A percentile compares a stretch with the other conserved stretches of the same genome.
Conservation (phyloP, 2,113 vertebrate genomes). For the Labeo catla region DNA sequence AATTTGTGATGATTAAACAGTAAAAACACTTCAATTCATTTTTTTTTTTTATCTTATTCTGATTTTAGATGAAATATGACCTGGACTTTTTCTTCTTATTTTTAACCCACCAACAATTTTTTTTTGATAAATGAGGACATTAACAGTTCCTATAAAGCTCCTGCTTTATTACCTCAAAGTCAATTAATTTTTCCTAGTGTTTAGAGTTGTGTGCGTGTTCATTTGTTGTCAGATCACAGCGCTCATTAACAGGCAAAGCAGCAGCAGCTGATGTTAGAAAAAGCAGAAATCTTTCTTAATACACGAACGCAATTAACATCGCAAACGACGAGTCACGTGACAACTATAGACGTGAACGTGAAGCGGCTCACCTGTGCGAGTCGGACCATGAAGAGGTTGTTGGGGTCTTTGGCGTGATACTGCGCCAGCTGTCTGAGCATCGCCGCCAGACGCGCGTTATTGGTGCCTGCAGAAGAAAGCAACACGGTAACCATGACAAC, state of each 20-base stretch:
- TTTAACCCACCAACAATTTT: too few species aligned
- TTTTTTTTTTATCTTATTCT: too few species aligned
- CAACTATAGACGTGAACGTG: background rate
- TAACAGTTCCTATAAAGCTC: background rate
- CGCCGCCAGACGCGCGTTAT: constrained; percentile 94
- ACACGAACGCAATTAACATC: too few species aligned
- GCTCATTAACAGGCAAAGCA: background rate
- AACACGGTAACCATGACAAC: background rate
- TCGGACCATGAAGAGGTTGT: constrained; percentile 99
- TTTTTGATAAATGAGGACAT: too few species aligned
- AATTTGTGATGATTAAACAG: too few species aligned
- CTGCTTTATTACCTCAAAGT: background rate
- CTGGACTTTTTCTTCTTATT: too few species aligned
- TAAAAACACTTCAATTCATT: too few species aligned
- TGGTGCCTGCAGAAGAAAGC: constrained; percentile 83
- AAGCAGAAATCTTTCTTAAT: background rate
- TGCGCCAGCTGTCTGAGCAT: constrained; percentile 97
- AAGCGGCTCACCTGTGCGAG: constrained; percentile 87
- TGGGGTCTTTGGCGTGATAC: constrained; percentile 98
- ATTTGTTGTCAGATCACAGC: background rate
- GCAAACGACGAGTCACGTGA: background rate
- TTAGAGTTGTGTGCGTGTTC: background rate
- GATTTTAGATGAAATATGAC: too few species aligned
- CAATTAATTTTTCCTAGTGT: background rate
- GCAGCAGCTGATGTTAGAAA: background rate